Evolutionary conservation across 2,888 invertebrate genomes (phyloP).

Genomic region (Tenthredo scrophulariae): DNA sequence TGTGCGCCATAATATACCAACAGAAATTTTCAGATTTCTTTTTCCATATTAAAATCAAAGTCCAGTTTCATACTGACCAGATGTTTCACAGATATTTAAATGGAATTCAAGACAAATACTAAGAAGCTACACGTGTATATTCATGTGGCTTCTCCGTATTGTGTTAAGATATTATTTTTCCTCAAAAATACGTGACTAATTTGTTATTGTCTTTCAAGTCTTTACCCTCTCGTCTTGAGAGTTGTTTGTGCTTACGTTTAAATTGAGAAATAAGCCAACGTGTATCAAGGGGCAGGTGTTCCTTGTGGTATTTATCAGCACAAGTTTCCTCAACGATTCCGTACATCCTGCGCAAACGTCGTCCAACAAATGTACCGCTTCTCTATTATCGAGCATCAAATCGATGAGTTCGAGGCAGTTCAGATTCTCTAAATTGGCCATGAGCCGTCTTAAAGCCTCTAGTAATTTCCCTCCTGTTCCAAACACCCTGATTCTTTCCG

Average conservation of each 20-base stretch:
- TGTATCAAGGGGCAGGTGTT: slow-evolving; percentile 86
- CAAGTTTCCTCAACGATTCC: slow-evolving; percentile 82
- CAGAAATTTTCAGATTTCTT: neutral
- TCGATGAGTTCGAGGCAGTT: slow-evolving; percentile 85
- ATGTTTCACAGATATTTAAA: neutral
- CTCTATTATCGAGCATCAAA: slow-evolving; percentile 86
- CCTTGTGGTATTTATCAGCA: slow-evolving; percentile 88
- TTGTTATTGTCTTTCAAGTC: neutral
- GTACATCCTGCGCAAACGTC: slow-evolving; percentile 85
- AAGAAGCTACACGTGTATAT: neutral
- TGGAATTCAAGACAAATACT: slow-evolving; percentile 11
- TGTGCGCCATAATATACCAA: no score
- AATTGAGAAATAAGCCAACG: slow-evolving; percentile 87
- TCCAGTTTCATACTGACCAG: neutral
- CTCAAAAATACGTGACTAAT: slow-evolving; percentile 45
- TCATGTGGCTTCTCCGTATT: neutral
- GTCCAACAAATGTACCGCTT: slow-evolving; percentile 86
- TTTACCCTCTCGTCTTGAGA: neutral
- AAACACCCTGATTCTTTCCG: slow-evolving; percentile 83
- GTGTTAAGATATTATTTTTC: neutral
- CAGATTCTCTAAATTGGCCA: slow-evolving; percentile 84
- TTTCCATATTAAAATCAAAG: neutral
- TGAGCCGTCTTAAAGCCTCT: slow-evolving; percentile 84
- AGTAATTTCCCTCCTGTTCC: slow-evolving; percentile 89
- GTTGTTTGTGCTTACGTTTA: slow-evolving; percentile 79